Conservation (phyloP, 2,113 vertebrate species). For the Cololabis saira region DNA sequence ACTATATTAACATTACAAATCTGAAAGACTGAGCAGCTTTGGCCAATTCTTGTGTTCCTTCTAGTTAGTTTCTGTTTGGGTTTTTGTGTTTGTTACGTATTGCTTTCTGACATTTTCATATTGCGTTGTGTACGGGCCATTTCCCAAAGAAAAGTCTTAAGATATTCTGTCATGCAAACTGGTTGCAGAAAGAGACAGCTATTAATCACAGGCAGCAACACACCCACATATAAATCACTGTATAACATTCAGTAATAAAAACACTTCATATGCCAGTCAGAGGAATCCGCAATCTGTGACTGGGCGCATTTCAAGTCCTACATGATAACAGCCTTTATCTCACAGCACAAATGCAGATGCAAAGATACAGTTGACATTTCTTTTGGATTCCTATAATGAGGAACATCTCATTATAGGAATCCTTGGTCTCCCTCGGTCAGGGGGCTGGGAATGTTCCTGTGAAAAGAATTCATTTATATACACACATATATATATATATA, state of each 20-base stretch:
- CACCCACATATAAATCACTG: conserved; percentile 32
- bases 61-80: conserved; percentile 58
- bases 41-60: conserved; percentile 31
- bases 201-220: conserved; percentile 46
- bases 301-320: conserved; percentile 4
- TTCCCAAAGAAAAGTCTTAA: conserved; percentile 61
- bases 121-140: conserved; percentile 48
- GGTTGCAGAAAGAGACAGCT: conserved; percentile 47
- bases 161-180: conserved; percentile 34
- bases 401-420: conserved; percentile 28
- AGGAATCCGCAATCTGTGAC: conserved; percentile 15
- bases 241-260: conserved; percentile 38
- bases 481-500: too few relatives aligned
- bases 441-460: conserved; percentile 53
- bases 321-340: conserved; percentile 14
- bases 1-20: conserved; percentile 27
- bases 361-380: neutral
- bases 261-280: conserved; percentile 22
- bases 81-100: conserved; percentile 53
- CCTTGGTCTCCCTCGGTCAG: conserved; percentile 24
- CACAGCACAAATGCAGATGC: neutral
- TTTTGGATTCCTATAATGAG: neutral
- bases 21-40: conserved; percentile 11
- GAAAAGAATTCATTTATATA: too few relatives aligned
- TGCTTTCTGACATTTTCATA: conserved; percentile 57